Conservation (phyloP, 2,797 vertebrate genomes). For the Leptatherina wallacei region DNA sequence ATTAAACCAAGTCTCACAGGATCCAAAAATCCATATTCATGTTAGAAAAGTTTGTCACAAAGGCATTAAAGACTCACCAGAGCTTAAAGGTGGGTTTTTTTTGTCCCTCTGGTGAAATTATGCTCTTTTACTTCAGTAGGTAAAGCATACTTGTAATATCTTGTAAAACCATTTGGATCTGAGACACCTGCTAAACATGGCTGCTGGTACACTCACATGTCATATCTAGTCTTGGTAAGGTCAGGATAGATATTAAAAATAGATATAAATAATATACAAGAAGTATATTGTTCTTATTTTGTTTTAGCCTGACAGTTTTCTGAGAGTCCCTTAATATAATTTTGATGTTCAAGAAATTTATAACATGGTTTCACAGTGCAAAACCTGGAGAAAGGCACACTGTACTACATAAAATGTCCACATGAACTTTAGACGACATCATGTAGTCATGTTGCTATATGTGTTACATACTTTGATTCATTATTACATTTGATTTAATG, state of each 20-base stretch:
- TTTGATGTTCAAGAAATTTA: not conserved
- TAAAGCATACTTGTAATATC: not conserved
- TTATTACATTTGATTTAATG: not conserved
- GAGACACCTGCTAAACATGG: not conserved
- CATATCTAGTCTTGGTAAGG: not conserved
- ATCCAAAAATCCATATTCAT: conserved; percentile 54
- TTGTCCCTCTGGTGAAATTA: not conserved
- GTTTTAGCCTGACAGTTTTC: not conserved
- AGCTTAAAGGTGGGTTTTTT: conserved; percentile 84
- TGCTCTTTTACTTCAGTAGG: not conserved
- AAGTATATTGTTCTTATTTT: not conserved
- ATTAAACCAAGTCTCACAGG: conserved; percentile 63
- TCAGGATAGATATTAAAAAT: not conserved
- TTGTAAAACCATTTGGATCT: not conserved
- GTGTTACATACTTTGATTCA: not conserved
- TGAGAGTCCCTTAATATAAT: not conserved
- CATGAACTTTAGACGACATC: not conserved
- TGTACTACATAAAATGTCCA: not conserved
- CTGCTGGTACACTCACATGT: not conserved
- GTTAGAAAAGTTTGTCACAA: conserved; percentile 77
- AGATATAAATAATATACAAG: not conserved
- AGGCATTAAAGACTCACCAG: conserved; percentile 73
- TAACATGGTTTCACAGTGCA: not conserved
- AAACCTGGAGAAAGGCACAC: not conserved
- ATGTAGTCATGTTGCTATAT: not conserved